Percentiles rank a stretch among this genome's conserved stretches.
These are phyloP conservation scores for Thaumatotibia leucotreta DNA, from an alignment of 1,140 invertebrate species.

Conservation along the genomic window DNA sequence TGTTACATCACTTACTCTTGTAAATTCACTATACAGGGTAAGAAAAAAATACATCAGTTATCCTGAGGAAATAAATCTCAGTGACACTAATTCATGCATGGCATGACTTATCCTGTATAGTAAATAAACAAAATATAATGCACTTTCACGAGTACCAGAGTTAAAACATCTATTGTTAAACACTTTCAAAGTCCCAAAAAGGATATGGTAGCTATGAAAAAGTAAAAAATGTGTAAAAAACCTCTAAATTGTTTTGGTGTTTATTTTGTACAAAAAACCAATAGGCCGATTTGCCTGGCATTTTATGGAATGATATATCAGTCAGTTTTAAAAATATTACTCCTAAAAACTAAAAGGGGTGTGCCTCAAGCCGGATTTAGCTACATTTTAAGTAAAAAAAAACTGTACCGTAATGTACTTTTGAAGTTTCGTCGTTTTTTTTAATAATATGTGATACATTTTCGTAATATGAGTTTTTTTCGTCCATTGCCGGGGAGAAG, in stretches of 20 bases:
- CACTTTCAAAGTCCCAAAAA: background rate
- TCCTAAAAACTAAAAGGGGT: conserved; percentile 22
- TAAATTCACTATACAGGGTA: background rate
- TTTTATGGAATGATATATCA: conserved; percentile 26
- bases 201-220: background rate
- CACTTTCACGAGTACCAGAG: background rate
- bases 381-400: conserved; percentile 9
- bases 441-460: conserved; percentile 19
- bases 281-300: conserved; percentile 16
- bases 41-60: background rate
- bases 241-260: background rate
- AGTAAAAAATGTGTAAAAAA: conserved; percentile 16
- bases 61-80: too few species aligned
- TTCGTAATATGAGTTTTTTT: conserved; percentile 7
- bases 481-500: conserved; percentile 15
- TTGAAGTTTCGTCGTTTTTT: conserved; percentile 12
- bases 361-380: conserved; percentile 5
- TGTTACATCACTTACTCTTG: background rate
- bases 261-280: conserved; percentile 18
- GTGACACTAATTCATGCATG: background rate
- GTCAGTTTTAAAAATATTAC: conserved; percentile 16
- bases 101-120: background rate
- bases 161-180: background rate
- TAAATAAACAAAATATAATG: background rate
- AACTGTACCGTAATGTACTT: conserved; percentile 20